Evolutionary conservation across 2,797 vertebrate genomes (phyloP).

Genomic region (Myotis daubentonii): DNA sequence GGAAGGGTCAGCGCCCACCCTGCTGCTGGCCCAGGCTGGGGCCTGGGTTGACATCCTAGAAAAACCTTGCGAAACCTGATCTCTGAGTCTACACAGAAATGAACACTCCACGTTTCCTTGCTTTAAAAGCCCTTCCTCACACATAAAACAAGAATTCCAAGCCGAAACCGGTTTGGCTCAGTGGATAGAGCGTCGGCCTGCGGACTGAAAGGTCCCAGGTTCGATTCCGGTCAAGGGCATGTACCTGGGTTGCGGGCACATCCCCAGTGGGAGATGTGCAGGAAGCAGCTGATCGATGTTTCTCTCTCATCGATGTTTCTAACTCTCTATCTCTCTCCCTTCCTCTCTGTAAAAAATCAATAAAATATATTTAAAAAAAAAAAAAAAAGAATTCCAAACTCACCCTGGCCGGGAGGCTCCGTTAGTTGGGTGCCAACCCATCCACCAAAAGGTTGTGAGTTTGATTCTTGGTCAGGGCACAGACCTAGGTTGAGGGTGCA

Average conservation of each 20-base stretch:
- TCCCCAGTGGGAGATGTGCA: too few species aligned
- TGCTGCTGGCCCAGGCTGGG: not conserved
- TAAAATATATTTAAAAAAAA: too few species aligned
- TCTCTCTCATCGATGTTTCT: too few species aligned
- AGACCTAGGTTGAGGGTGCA: not conserved
- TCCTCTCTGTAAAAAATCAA: too few species aligned
- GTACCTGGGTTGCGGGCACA: too few species aligned
- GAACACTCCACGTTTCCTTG: not conserved
- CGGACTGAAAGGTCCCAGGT: too few species aligned
- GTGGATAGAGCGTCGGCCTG: too few species aligned
- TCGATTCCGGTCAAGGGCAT: too few species aligned
- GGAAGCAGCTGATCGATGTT: too few species aligned
- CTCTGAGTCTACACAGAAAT: not conserved
- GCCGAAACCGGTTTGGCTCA: too few species aligned
- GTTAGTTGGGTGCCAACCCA: not conserved
- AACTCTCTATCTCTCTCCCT: too few species aligned
- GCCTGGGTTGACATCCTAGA: too few species aligned
- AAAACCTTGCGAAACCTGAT: not conserved
- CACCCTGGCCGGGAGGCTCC: not conserved
- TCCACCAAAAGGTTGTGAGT: not conserved
- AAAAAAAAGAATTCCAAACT: not conserved
- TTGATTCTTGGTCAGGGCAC: not conserved
- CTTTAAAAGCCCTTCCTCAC: constrained; percentile 3
- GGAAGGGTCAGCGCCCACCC: not conserved
- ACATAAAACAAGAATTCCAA: not conserved